phyloP scores from a whole-genome alignment of 2,113 vertebrate species.

The Xenopus tropicalis region DNA sequence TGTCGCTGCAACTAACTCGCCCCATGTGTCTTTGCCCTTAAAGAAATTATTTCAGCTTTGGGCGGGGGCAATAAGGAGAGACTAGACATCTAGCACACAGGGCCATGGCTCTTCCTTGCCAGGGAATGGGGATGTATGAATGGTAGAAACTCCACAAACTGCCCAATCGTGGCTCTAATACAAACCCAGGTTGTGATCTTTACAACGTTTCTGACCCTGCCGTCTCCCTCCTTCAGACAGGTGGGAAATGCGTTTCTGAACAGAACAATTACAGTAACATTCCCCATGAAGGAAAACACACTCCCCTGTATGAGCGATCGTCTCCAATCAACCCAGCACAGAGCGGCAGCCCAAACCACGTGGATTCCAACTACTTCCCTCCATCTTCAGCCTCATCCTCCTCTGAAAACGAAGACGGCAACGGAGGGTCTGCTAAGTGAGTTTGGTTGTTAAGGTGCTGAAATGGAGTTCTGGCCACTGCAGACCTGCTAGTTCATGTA shows the following conservation, averaged over 20 bases:
- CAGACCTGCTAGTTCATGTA: not conserved
- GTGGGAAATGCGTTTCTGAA: constrained; percentile 73
- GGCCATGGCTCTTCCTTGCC: too few relatives aligned
- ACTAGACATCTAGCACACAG: too few relatives aligned
- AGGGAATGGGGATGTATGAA: too few relatives aligned
- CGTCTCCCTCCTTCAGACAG: constrained; percentile 63
- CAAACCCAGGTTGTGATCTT: constrained; percentile 72
- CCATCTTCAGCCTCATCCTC: constrained; percentile 83
- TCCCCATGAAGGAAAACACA: constrained; percentile 89
- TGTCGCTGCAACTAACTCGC: too few relatives aligned
- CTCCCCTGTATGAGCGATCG: constrained; percentile 85
- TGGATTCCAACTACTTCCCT: constrained; percentile 74
- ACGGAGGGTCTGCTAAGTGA: constrained; percentile 82
- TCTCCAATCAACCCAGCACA: constrained; percentile 79
- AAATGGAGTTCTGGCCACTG: not conserved
- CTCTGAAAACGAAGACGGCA: constrained; percentile 82
- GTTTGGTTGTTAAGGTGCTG: constrained; percentile 46
- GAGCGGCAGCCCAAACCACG: constrained; percentile 75
- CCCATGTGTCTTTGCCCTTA: too few relatives aligned
- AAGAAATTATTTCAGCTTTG: too few relatives aligned
- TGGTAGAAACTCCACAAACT: too few relatives aligned
- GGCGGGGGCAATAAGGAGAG: too few relatives aligned
- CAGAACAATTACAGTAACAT: constrained; percentile 88
- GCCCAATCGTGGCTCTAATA: constrained; percentile 62
- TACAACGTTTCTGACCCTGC: constrained; percentile 70